Evolutionary conservation across 2,888 invertebrate species (phyloP).

Genomic region (Sinelater perroti): DNA sequence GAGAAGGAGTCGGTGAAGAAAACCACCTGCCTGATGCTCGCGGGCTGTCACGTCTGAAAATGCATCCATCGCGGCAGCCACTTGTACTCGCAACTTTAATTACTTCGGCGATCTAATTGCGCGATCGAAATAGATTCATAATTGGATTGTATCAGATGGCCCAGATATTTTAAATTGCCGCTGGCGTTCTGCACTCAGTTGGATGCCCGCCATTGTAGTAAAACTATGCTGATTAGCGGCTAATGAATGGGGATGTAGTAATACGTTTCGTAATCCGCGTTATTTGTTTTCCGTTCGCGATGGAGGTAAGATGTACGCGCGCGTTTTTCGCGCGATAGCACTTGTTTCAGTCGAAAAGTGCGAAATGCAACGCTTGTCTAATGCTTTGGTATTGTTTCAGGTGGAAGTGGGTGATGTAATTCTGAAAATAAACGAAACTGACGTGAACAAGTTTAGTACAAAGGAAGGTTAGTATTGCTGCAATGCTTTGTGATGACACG

Average conservation of each 20-base stretch:
- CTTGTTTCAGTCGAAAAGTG: neutral
- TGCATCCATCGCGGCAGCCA: no score
- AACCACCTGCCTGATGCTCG: no score
- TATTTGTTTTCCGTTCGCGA: no score
- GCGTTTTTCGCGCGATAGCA: no score
- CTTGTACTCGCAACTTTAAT: neutral
- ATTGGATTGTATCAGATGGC: slow-evolving; percentile 2
- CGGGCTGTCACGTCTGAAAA: no score
- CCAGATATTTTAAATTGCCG: slow-evolving; percentile 8
- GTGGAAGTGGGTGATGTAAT: slow-evolving; percentile 94
- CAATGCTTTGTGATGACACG: no score
- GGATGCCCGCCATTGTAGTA: no score
- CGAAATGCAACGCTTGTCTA: neutral
- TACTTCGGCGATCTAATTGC: slow-evolving; percentile 5
- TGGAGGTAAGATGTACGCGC: no score
- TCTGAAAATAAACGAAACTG: slow-evolving; percentile 92
- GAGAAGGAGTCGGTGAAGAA: no score
- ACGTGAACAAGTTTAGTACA: slow-evolving; percentile 90
- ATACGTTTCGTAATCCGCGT: no score
- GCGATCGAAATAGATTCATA: neutral
- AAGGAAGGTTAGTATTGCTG: slow-evolving; percentile 82
- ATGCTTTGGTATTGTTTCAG: slow-evolving; percentile 67
- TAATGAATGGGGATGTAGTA: no score
- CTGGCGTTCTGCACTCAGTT: neutral
- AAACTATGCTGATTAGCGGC: no score